Percentiles rank a stretch among this genome's conserved stretches.
phyloP scores from a whole-genome alignment of 53 echinoderm and acorn worm genomes.

The Echinometra lucunter region DNA sequence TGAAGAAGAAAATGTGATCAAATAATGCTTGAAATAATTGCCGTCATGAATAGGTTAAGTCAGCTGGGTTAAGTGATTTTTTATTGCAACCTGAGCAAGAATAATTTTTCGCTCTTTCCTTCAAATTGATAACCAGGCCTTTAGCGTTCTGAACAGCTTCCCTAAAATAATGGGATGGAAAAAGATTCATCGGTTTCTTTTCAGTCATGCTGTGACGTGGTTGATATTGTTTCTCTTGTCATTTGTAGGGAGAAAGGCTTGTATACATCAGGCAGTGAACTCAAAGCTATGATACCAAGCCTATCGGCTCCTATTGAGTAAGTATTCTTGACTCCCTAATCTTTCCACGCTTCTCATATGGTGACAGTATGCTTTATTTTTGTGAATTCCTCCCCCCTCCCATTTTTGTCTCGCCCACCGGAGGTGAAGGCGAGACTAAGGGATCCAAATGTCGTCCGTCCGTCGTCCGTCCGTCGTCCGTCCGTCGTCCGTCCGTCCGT shows the following conservation, averaged over 20 bases:
- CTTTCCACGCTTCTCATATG: too few species aligned
- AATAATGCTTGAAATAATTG: too few species aligned
- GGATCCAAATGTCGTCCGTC: too few species aligned
- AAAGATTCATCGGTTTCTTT: not conserved
- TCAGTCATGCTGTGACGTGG: not conserved
- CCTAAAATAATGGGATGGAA: too few species aligned
- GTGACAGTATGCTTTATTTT: too few species aligned
- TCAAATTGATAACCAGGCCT: not conserved
- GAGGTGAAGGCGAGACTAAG: too few species aligned
- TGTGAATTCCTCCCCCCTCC: too few species aligned
- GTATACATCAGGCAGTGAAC: constrained; percentile 77
- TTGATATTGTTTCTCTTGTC: constrained; percentile 8
- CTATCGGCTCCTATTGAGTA: constrained; percentile 82
- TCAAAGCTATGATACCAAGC: constrained; percentile 80
- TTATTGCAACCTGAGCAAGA: not conserved
- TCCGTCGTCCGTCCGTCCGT: too few species aligned
- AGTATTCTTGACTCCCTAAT: constrained; percentile 72
- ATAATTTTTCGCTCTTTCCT: not conserved
- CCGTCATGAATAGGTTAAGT: too few species aligned
- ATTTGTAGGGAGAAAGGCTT: constrained; percentile 93
- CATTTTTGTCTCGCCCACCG: too few species aligned
- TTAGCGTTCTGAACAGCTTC: not conserved
- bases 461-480: too few species aligned
- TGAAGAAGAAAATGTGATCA: too few species aligned
- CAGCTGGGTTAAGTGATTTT: not conserved